Base-by-base conservation (phyloP, 35 echinoderm and acorn worm genomes). In the Eucidaris tribuloides region DNA sequence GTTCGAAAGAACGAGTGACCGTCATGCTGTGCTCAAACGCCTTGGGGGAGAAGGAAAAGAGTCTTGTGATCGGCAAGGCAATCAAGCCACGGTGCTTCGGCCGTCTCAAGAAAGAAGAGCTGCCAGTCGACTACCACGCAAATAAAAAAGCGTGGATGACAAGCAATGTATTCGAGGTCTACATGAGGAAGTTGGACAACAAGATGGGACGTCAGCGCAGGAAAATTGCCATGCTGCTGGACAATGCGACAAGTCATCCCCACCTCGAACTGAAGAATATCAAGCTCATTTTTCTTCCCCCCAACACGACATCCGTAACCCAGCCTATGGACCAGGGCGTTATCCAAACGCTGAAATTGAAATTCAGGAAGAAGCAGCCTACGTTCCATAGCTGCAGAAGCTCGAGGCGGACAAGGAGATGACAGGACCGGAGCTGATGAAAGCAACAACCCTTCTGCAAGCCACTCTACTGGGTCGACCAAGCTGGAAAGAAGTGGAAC, bases 181-280 rank as follows among this genome's bases (percentile, higher is more conserved):
- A 52, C 43, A 34, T 82, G 23, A 60, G 54, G 13, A 82, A 82
- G 36, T 62, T 82, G 3, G 37, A 82, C 58, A 60, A 64, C 20
- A 80, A 80, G 31, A 80, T 80, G 77, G 24, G 77, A 57, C 22
- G 3, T 15, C n/a, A n/a, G n/a, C n/a, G n/a, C n/a, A n/a, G n/a
- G n/a, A n/a, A n/a, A n/a, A n/a, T n/a, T n/a, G n/a, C 42, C 57
- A 82, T 82, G 80, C 32, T 82, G 14, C 43, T 82, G 50, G 57
- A 82, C 36, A 82, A 82, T 20, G 58, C 58, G 22, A 62, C 28
- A 3, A 41, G 19, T 4, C 50, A 59, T 40, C 80, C 24, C 6
- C 45, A 81, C 19, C 4, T 82, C 29, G 29, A 62, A 20, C 19
- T 60, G 30, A 39, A 29, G 7, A 28, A n/a, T n/a, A n/a, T n/a